phyloP scores from a whole-genome alignment of 37 sponge, comb jelly and placozoan species.

The Cladorhizidae sp. region DNA sequence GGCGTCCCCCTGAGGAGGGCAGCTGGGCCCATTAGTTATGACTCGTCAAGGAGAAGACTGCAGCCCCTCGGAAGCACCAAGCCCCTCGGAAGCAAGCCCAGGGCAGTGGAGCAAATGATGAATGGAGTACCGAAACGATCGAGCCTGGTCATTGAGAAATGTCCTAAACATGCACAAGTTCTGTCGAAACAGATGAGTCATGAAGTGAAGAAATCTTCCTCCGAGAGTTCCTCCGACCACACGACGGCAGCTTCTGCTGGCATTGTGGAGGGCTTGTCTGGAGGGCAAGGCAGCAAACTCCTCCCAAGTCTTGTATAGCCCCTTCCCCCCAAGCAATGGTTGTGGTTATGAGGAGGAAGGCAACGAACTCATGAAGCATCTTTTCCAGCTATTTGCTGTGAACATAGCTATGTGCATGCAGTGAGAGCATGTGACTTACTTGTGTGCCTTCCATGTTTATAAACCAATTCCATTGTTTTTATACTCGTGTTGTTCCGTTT shows the following conservation, averaged over 20 bases:
- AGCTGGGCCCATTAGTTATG: not conserved
- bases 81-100: slow-evolving; percentile 12
- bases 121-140: slow-evolving; percentile 41
- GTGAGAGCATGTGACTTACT: no score
- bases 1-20: not conserved
- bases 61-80: slow-evolving; percentile 21
- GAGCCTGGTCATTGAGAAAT: slow-evolving; percentile 19
- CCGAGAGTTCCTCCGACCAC: slow-evolving; percentile 18
- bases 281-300: not conserved
- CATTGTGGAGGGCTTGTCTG: no score
- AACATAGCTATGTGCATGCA: no score
- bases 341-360: no score
- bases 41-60: slow-evolving; percentile 5
- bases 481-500: no score
- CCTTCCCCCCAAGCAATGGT: no score
- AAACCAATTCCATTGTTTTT: no score
- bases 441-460: no score
- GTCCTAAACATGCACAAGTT: not conserved
- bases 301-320: slow-evolving; percentile 1
- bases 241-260: not conserved
- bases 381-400: no score
- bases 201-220: slow-evolving; percentile 10
- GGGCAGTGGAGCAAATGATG: not conserved
- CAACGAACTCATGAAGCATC: no score
- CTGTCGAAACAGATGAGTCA: not conserved